These are phyloP conservation scores for Limnephilus rhombicus DNA, from an alignment of 2,888 invertebrate species.

Conservation along the genomic window DNA sequence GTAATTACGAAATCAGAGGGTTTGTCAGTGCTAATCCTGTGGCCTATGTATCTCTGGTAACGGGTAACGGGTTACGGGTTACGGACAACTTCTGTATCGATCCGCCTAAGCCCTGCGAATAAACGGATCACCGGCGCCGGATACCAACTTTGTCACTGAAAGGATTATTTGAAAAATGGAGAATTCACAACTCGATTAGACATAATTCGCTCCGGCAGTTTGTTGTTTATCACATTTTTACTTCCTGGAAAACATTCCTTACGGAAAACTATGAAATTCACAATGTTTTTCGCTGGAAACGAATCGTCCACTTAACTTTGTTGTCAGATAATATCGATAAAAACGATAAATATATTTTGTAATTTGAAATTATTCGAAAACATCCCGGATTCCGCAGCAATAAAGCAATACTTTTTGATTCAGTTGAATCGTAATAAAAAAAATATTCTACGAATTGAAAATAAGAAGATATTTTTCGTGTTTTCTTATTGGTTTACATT, in stretches of 20 bases:
- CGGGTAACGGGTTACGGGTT: background rate
- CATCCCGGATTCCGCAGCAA: background rate
- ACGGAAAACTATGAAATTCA: background rate
- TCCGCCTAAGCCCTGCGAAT: background rate
- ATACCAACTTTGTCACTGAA: constrained; percentile 19
- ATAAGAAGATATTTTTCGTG: background rate
- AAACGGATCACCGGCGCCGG: constrained; percentile 36
- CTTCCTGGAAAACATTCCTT: background rate
- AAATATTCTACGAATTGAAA: background rate
- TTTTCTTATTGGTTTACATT: background rate
- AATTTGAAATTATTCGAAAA: background rate
- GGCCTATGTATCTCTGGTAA: background rate
- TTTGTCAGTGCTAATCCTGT: background rate
- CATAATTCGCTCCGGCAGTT: constrained; percentile 27
- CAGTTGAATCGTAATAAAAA: background rate
- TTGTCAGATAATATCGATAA: background rate
- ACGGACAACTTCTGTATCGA: constrained; percentile 31
- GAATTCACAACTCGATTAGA: constrained; percentile 23
- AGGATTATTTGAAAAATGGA: constrained; percentile 38
- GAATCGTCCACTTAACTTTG: background rate
- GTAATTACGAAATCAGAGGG: background rate
- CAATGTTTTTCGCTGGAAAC: background rate
- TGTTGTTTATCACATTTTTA: constrained; percentile 34
- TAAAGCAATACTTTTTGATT: background rate
- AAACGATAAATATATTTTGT: background rate